These are phyloP conservation scores for Drosophila aff. DNA, from an alignment of 1,140 invertebrate genomes.

Conservation along the genomic window DNA sequence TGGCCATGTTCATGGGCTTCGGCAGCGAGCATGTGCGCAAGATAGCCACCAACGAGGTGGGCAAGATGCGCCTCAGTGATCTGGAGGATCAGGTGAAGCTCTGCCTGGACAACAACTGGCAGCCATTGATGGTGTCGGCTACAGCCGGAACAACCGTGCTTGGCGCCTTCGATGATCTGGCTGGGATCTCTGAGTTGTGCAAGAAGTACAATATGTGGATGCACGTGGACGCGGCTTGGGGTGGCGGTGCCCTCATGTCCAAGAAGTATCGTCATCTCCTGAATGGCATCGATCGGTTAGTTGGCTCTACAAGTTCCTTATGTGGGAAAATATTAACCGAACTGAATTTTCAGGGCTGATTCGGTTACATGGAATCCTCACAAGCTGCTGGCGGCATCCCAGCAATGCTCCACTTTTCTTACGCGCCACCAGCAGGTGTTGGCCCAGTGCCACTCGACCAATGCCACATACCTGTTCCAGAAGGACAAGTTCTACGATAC, in stretches of 20 bases:
- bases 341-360: slow-evolving; percentile 90
- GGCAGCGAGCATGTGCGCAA: slow-evolving; percentile 92
- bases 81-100: slow-evolving; percentile 90
- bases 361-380: slow-evolving; percentile 99
- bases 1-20: slow-evolving; percentile 92
- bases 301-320: slow-evolving; percentile 8
- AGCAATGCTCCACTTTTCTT: slow-evolving; percentile 98
- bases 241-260: slow-evolving; percentile 94
- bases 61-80: slow-evolving; percentile 92
- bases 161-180: slow-evolving; percentile 95
- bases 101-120: slow-evolving; percentile 88
- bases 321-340: neutral
- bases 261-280: slow-evolving; percentile 91
- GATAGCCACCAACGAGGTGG: slow-evolving; percentile 89
- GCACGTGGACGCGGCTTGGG: slow-evolving; percentile 98
- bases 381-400: slow-evolving; percentile 97
- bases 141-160: slow-evolving; percentile 94
- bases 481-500: slow-evolving; percentile 99
- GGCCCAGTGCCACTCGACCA: slow-evolving; percentile 88
- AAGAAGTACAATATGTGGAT: slow-evolving; percentile 94
- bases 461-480: slow-evolving; percentile 96
- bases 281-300: slow-evolving; percentile 91
- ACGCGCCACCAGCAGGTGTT: slow-evolving; percentile 90
- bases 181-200: slow-evolving; percentile 92
- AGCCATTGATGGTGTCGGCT: slow-evolving; percentile 95